Percentiles rank a stretch among this genome's conserved stretches.
Conservation (phyloP, 2,797 vertebrate species). For the Eulemur mongoz region DNA sequence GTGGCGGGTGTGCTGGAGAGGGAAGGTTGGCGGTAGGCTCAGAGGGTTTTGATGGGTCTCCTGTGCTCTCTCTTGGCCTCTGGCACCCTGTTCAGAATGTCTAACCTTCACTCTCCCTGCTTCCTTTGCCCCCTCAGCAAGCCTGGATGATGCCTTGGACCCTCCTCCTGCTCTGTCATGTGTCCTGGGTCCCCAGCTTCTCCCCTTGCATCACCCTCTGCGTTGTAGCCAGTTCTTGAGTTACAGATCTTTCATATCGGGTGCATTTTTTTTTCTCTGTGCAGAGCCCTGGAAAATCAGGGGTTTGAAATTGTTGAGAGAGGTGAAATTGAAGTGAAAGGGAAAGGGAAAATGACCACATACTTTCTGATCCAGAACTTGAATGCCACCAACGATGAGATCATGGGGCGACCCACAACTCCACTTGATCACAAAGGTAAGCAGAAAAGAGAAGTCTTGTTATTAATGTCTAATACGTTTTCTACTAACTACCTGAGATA, state of each 20-base stretch:
- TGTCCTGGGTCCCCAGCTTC: background rate
- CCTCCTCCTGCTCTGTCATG: background rate
- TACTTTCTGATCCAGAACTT: conserved; percentile 88
- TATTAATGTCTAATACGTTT: background rate
- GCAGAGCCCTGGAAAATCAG: conserved; percentile 79
- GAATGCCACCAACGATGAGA: conserved; percentile 83
- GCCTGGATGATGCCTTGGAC: background rate
- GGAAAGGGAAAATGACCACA: conserved; percentile 89
- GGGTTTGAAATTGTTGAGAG: conserved; percentile 82
- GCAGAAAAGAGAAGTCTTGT: background rate
- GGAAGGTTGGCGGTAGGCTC: background rate
- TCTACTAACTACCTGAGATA: too few relatives aligned
- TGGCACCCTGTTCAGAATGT: background rate
- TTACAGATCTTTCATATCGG: background rate
- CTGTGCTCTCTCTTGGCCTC: background rate
- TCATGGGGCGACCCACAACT: conserved; percentile 84
- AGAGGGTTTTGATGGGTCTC: background rate
- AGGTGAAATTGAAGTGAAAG: conserved; percentile 90
- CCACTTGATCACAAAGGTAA: background rate
- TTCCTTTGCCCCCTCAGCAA: background rate
- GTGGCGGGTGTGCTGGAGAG: background rate
- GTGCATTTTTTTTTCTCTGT: background rate
- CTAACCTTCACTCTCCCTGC: background rate
- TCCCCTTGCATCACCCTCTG: background rate
- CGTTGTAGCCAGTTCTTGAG: background rate